phyloP scores from a whole-genome alignment of 23 tunicate genomes.

The Styela clava region DNA sequence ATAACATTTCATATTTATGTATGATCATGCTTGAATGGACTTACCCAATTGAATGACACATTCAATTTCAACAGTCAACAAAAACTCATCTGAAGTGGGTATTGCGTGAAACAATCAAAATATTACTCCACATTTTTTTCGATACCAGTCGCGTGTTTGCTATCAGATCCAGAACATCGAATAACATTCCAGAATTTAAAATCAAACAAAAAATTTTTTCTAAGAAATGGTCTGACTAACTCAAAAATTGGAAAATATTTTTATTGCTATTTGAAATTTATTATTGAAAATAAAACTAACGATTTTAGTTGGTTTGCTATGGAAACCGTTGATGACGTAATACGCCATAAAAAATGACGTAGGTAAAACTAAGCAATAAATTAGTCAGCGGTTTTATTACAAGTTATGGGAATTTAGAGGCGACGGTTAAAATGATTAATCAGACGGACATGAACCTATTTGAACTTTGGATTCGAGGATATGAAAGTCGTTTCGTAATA shows the following conservation, averaged over 20 bases:
- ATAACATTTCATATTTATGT: not conserved
- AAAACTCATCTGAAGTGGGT: not conserved
- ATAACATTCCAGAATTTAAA: too few species aligned
- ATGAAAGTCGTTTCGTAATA: too few species aligned
- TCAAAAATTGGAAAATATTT: not conserved
- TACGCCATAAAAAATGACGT: too few species aligned
- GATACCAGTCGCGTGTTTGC: not conserved
- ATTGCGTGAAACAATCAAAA: not conserved
- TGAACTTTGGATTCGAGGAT: too few species aligned
- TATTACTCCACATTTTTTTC: not conserved
- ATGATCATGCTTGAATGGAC: not conserved
- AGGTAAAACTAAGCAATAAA: too few species aligned
- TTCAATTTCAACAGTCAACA: not conserved
- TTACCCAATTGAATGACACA: not conserved
- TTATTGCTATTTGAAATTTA: not conserved
- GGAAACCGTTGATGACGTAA: too few species aligned
- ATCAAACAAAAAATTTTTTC: not conserved
- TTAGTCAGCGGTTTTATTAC: too few species aligned
- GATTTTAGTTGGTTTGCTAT: too few species aligned
- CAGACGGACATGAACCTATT: too few species aligned
- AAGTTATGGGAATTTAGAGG: too few species aligned
- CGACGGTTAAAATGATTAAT: too few species aligned
- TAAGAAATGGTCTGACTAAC: not conserved
- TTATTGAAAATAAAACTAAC: not conserved
- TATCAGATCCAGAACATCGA: not conserved